These are phyloP conservation scores for Neotragus moschatus DNA, from an alignment of 2,113 vertebrate genomes.

Conservation along the genomic window DNA sequence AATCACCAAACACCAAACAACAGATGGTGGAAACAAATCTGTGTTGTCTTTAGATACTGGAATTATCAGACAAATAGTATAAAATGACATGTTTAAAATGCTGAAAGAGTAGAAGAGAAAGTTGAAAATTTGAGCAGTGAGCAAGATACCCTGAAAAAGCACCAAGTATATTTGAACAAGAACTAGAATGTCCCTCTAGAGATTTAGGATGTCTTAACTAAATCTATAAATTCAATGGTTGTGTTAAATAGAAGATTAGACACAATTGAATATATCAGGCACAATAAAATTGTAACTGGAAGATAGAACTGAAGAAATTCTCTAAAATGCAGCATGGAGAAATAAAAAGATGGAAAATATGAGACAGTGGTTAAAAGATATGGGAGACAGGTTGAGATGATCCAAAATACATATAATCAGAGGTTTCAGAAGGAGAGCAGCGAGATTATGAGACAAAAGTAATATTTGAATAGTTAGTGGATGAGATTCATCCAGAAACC, in stretches of 20 bases:
- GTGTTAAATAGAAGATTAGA: neutral
- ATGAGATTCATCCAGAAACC: neutral
- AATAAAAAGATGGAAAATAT: neutral
- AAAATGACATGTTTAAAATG: slow-evolving; percentile 3
- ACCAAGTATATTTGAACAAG: neutral
- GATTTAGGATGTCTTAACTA: neutral
- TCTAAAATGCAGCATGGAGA: neutral
- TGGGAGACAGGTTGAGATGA: neutral
- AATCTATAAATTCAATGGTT: neutral
- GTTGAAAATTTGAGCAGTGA: neutral
- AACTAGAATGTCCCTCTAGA: neutral
- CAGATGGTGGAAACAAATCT: neutral
- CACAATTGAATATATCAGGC: neutral
- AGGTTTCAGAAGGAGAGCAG: neutral
- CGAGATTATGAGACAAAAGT: neutral
- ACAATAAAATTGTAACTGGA: neutral
- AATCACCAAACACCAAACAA: neutral
- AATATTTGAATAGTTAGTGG: neutral
- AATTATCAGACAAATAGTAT: neutral
- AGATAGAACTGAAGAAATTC: neutral
- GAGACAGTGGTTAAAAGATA: neutral
- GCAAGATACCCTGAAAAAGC: neutral
- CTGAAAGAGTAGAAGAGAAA: neutral
- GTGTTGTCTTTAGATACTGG: neutral
- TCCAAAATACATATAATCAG: neutral